Conservation (phyloP, 2,113 vertebrate species). For the Oncorhynchus gorbuscha region DNA sequence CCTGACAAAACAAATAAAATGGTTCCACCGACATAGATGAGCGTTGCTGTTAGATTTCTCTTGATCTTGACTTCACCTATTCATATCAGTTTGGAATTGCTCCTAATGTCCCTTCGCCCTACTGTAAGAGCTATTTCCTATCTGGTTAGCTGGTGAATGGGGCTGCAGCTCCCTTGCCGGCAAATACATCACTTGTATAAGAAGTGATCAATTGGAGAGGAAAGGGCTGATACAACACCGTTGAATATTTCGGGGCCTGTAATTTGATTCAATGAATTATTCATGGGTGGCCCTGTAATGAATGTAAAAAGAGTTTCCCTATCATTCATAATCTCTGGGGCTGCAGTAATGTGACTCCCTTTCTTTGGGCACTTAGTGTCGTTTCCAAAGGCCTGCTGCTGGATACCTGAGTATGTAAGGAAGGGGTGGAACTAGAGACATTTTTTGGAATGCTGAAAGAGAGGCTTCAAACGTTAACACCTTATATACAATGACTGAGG, state of each 20-base stretch:
- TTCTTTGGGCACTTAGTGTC: conserved; percentile 59
- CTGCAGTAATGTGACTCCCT: conserved; percentile 62
- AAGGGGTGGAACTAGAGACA: conserved; percentile 36
- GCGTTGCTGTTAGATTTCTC: neutral
- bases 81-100: conserved; percentile 2
- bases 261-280: conserved; percentile 73
- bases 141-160: conserved; percentile 2
- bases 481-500: neutral
- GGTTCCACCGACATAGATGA: neutral
- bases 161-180: conserved; percentile 10
- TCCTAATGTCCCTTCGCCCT: neutral
- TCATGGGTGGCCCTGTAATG: conserved; percentile 65
- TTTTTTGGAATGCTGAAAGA: conserved; percentile 12
- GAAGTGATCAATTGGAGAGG: conserved; percentile 40
- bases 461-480: neutral
- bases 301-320: conserved; percentile 69
- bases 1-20: conserved; percentile 23
- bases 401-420: conserved; percentile 42
- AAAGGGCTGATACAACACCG: conserved; percentile 54
- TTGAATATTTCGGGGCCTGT: conserved; percentile 58
- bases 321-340: conserved; percentile 72
- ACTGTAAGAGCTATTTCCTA: neutral
- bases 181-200: conserved; percentile 42
- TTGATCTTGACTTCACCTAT: neutral
- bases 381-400: conserved; percentile 41